phyloP scores from a whole-genome alignment of 2,888 invertebrate genomes.

The Protonemura montana region DNA sequence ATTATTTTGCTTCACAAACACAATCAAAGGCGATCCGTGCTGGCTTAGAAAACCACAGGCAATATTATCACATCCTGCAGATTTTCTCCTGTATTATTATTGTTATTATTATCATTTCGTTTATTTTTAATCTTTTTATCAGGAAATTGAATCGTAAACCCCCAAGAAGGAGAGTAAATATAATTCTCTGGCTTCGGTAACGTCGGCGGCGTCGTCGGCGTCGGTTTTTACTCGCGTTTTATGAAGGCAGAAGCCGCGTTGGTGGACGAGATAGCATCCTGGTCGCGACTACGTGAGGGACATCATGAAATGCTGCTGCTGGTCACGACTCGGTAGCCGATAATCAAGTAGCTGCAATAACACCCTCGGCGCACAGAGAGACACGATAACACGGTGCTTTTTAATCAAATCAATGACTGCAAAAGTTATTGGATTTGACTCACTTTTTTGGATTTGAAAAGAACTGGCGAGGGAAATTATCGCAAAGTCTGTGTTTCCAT shows the following conservation, averaged over 20 bases:
- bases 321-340: conserved; percentile 15
- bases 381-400: conserved; percentile 14
- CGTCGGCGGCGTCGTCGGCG: neutral
- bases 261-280: neutral
- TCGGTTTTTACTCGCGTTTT: conserved; percentile 27
- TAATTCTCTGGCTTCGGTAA: conserved; percentile 35
- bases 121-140: conserved; percentile 45
- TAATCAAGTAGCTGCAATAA: conserved; percentile 34
- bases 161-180: conserved; percentile 47
- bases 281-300: neutral
- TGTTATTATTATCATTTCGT: conserved; percentile 24
- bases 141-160: conserved; percentile 49
- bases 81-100: conserved; percentile 5
- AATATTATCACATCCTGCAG: neutral
- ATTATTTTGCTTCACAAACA: neutral
- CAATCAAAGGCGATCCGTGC: neutral
- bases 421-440: conserved; percentile 19
- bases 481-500: neutral
- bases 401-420: conserved; percentile 32
- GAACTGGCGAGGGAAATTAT: neutral
- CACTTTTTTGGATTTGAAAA: neutral
- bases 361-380: neutral
- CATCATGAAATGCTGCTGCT: neutral
- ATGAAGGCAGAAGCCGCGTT: neutral
- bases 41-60: neutral